Conservation (phyloP, 2,797 vertebrate species). For the Pseudochirops corinnae region DNA sequence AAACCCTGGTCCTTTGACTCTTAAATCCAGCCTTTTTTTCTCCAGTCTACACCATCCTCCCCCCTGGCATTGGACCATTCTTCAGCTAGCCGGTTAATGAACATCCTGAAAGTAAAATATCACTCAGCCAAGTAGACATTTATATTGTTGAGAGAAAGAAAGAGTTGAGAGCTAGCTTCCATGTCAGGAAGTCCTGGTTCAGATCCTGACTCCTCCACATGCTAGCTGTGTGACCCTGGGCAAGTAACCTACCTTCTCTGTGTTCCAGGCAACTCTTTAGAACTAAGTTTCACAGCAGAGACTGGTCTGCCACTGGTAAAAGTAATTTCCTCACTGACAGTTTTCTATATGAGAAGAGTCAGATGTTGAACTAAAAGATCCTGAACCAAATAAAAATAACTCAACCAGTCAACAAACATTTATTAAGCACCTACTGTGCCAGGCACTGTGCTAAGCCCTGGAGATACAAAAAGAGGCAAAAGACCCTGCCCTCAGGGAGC, state of each 20-base stretch:
- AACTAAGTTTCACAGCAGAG: not conserved
- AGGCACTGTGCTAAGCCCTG: not conserved
- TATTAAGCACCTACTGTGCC: not conserved
- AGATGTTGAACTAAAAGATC: not conserved
- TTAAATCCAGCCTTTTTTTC: not conserved
- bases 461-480: not conserved
- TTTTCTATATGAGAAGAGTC: not conserved
- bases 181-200: not conserved
- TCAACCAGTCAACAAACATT: not conserved
- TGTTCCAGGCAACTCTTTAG: not conserved
- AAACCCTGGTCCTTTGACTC: not conserved
- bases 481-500: not conserved
- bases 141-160: not conserved
- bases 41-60: not conserved
- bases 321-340: not conserved
- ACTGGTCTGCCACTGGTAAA: not conserved
- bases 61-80: not conserved
- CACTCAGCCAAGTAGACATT: not conserved
- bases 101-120: not conserved
- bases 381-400: not conserved
- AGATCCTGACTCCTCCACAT: not conserved
- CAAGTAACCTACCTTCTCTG: not conserved
- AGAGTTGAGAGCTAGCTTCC: not conserved
- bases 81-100: not conserved
- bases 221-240: not conserved